Evolutionary conservation across 2,888 invertebrate species (phyloP), one percentile per base, ranked within the genome.

Genomic region (Xanthia togata): DNA sequence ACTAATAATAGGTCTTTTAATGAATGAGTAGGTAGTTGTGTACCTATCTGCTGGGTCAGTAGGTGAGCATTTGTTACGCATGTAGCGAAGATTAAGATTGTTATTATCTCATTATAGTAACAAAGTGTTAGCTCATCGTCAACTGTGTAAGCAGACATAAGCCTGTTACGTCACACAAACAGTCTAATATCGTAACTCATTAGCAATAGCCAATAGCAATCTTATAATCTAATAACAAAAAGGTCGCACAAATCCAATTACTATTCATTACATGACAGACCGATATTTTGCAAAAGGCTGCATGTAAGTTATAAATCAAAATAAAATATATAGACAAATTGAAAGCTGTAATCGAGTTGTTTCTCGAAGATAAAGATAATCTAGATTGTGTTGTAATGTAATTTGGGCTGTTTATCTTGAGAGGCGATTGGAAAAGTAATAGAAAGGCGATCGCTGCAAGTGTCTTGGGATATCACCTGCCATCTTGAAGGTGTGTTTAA

Each of bases 381-480:
- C 71, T 77, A 72, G 85, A 70, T 75, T 74, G 41, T 70, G 59
- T 76, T 57, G 82, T 71, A 76, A 81, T 62, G 23, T 20, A 12
- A 72, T 69, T 69, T 53, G 41, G 44, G 55, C 35, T 20, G 67
- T 23, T 76, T 76, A 82, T 76, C 11, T 82, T 31, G 31, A 14
- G 57, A 59, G 23, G 59, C 9, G 65, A 83, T 86, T 83, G 62
- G 72, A 41, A 68, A 50, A 60, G 83, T 47, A 76, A 76, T 72
- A 83, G 82, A 86, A 83, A 86, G 86, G 86, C 62, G 67, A 76
- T 70, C 59, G 50, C 55, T 35, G 60, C 64, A 74, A 70, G 60
- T 80, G 55, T 62, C 64, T 60, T 82, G 82, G 62, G 53, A 59
- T 64, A 55, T 68, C 79, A 38, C n/a, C 53, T 53, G 80, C 17